These are phyloP conservation scores for Scomber japonicus DNA, from an alignment of 2,113 vertebrate genomes.

Conservation along the genomic window DNA sequence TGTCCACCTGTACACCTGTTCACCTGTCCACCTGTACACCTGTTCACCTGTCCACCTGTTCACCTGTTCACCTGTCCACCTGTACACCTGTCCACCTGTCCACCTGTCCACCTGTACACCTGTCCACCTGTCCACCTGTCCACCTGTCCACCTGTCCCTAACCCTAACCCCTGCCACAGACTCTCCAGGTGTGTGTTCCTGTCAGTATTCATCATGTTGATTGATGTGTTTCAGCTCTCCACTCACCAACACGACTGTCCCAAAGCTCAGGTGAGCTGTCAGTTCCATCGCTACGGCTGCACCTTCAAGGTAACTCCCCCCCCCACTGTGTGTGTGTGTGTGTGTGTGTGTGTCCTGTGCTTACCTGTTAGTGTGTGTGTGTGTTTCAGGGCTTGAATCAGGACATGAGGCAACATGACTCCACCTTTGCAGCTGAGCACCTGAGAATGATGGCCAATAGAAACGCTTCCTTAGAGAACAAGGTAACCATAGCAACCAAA, in stretches of 20 bases:
- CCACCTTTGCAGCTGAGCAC: constrained; percentile 92
- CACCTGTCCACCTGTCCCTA: too few species aligned
- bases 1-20: too few species aligned
- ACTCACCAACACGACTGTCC: constrained; percentile 92
- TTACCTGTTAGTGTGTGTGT: not conserved
- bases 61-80: too few species aligned
- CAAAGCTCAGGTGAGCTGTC: constrained; percentile 96
- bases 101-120: too few species aligned
- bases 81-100: too few species aligned
- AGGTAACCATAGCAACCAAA: constrained; percentile 83
- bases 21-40: too few species aligned
- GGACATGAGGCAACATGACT: constrained; percentile 95
- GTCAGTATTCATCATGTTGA: not conserved
- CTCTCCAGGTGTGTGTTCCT: not conserved
- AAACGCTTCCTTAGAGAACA: constrained; percentile 91
- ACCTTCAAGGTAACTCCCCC: constrained; percentile 89
- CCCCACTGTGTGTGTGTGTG: not conserved
- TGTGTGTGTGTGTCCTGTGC: not conserved
- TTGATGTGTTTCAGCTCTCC: constrained; percentile 74
- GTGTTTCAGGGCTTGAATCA: constrained; percentile 91
- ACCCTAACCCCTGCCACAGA: too few species aligned
- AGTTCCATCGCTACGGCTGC: constrained; percentile 96
- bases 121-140: too few species aligned
- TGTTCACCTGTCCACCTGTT: too few species aligned
- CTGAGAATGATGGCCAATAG: constrained; percentile 93